Conservation (phyloP, 2,797 vertebrate species). For the Falco columbarius region DNA sequence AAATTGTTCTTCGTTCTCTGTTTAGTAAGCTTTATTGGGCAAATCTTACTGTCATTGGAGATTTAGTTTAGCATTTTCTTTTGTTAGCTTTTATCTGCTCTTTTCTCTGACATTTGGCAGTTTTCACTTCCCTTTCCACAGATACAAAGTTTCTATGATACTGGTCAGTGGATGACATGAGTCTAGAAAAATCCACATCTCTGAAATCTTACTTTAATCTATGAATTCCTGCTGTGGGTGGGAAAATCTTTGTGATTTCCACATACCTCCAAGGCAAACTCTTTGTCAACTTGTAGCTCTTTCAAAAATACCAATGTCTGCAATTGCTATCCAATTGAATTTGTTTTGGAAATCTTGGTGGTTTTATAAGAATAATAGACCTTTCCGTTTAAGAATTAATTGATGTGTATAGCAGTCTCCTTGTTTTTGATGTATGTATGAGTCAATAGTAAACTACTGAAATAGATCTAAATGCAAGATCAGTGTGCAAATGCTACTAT, state of each 20-base stretch:
- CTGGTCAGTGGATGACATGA: not conserved
- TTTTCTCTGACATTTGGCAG: not conserved
- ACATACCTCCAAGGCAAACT: not conserved
- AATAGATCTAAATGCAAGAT: not conserved
- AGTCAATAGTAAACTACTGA: not conserved
- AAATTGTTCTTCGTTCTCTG: not conserved
- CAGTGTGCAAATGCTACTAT: not conserved
- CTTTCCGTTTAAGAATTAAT: not conserved
- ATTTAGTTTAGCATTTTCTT: not conserved
- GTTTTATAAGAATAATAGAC: not conserved
- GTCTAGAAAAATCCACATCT: not conserved
- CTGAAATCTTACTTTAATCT: not conserved
- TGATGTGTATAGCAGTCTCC: fast-evolving
- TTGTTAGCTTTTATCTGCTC: not conserved
- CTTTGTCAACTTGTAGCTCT: not conserved
- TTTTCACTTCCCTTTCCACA: not conserved
- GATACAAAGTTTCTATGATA: not conserved
- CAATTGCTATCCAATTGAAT: not conserved
- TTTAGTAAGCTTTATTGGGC: not conserved
- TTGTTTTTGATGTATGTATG: not conserved
- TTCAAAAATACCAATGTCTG: not conserved
- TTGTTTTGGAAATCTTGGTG: not conserved
- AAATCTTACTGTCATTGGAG: not conserved
- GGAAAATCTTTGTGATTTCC: not conserved
- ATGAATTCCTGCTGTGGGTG: not conserved